Evolutionary conservation across 64 coral and sea anemone species (phyloP).

Genomic region (Actinia equina): DNA sequence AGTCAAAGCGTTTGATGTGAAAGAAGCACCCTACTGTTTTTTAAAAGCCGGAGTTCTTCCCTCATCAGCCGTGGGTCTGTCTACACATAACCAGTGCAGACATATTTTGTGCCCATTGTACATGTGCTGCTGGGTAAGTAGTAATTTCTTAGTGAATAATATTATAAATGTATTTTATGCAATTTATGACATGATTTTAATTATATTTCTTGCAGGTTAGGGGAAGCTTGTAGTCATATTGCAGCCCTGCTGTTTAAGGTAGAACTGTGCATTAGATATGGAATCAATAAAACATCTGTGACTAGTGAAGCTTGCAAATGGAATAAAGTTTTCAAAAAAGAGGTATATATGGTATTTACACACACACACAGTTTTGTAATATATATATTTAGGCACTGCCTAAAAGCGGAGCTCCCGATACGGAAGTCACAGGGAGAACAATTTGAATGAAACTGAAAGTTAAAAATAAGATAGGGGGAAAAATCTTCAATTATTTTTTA

Average conservation of each 20-base stretch:
- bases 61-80: constrained; percentile 25
- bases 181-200: neutral
- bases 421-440: too few relatives aligned
- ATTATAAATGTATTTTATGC: too few relatives aligned
- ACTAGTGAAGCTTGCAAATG: constrained; percentile 22
- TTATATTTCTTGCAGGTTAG: neutral
- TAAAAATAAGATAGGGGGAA: too few relatives aligned
- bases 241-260: neutral
- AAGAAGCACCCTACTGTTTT: neutral
- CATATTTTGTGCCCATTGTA: constrained; percentile 35
- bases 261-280: neutral
- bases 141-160: neutral
- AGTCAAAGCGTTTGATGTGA: too few relatives aligned
- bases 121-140: constrained; percentile 27
- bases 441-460: too few relatives aligned
- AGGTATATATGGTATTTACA: too few relatives aligned
- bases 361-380: too few relatives aligned
- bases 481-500: too few relatives aligned
- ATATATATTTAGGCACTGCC: too few relatives aligned
- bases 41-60: neutral
- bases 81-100: constrained; percentile 17
- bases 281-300: constrained; percentile 20
- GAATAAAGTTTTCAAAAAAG: too few relatives aligned
- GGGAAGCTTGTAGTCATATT: neutral
- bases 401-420: too few relatives aligned